Evolutionary conservation across 2,797 vertebrate species (phyloP).

Genomic region (Xiphophorus birchmanni): DNA sequence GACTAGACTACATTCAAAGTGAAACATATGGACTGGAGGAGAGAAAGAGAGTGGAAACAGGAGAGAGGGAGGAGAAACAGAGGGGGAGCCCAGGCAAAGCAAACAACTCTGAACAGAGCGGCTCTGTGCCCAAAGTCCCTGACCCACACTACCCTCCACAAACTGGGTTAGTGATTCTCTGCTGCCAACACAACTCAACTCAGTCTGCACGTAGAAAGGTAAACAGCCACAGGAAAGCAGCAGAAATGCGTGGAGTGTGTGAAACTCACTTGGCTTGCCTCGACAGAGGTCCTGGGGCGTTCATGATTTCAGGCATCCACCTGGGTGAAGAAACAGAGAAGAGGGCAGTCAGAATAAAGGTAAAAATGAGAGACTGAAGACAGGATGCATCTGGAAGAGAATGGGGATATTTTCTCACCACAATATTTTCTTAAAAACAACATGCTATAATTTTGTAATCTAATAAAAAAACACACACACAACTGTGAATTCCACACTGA

Average conservation of each 20-base stretch:
- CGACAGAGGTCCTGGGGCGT: conserved; percentile 57
- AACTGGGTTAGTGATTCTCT: conserved; percentile 69
- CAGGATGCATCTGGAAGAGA: not conserved
- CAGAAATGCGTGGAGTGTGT: conserved; percentile 35
- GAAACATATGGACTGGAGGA: conserved; percentile 71
- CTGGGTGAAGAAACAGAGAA: conserved; percentile 47
- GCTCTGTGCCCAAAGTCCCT: conserved; percentile 80
- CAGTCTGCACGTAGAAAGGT: conserved; percentile 35
- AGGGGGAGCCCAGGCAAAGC: conserved; percentile 71
- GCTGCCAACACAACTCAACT: conserved; percentile 23
- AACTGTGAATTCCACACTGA: not conserved
- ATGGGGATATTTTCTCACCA: conserved; percentile 8
- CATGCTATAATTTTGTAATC: conserved; percentile 1
- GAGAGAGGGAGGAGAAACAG: conserved; percentile 21
- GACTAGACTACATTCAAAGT: conserved; percentile 59
- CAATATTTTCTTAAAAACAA: conserved; percentile 20
- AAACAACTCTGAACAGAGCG: conserved; percentile 82
- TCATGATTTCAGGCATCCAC: conserved; percentile 80
- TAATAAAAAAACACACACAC: not conserved
- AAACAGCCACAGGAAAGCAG: conserved; percentile 36
- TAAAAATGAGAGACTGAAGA: conserved; percentile 15
- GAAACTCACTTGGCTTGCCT: conserved; percentile 76
- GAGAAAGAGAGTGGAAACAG: conserved; percentile 45
- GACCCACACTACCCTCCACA: conserved; percentile 69
- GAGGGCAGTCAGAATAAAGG: conserved; percentile 1